These are phyloP conservation scores for Sminthurinus signatus DNA, from an alignment of 1,140 invertebrate genomes.

Conservation along the genomic window DNA sequence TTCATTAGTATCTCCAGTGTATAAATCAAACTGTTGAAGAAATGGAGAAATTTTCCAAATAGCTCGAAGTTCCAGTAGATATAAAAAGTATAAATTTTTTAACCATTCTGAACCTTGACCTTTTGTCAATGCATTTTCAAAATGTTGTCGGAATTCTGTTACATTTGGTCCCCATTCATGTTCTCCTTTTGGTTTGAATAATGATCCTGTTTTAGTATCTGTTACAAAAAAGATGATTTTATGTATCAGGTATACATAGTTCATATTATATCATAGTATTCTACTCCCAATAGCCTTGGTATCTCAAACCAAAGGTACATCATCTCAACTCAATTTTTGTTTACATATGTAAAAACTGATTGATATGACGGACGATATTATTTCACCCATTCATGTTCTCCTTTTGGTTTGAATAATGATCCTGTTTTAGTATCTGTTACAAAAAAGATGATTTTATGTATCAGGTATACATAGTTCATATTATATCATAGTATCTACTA, in stretches of 20 bases:
- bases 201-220: not conserved
- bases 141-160: slow-evolving; percentile 60
- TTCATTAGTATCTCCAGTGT: slow-evolving; percentile 83
- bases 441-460: no score
- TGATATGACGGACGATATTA: no score
- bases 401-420: slow-evolving; percentile 16
- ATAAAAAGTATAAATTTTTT: slow-evolving; percentile 95
- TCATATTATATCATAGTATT: no score
- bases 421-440: no score
- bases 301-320: no score
- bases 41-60: slow-evolving; percentile 90
- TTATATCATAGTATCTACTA: no score
- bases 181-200: slow-evolving; percentile 20
- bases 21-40: slow-evolving; percentile 80
- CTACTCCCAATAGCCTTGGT: no score
- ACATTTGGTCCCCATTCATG: slow-evolving; percentile 55
- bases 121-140: slow-evolving; percentile 78
- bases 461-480: no score
- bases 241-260: no score
- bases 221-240: no score
- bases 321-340: no score
- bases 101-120: slow-evolving; percentile 62
- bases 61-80: slow-evolving; percentile 86
- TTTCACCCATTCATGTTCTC: slow-evolving; percentile 50
- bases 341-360: no score